Conservation (phyloP, 2,797 vertebrate genomes). For the Phalanger gymnotis region DNA sequence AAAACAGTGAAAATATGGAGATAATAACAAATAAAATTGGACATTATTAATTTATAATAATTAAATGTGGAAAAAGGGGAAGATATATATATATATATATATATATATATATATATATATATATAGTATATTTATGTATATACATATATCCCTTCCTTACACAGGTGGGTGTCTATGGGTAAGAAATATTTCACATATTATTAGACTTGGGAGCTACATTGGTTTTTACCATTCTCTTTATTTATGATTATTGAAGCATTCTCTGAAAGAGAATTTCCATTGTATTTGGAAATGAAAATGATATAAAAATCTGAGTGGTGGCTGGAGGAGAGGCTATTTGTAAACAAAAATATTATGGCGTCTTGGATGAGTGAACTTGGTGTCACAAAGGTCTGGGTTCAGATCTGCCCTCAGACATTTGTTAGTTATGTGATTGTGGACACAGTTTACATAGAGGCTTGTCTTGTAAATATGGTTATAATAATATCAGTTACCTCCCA, state of each 20-base stretch:
- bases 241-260: neutral
- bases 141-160: neutral
- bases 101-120: too few species aligned
- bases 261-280: neutral
- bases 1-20: neutral
- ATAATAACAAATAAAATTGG: neutral
- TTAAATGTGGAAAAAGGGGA: neutral
- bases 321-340: neutral
- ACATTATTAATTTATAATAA: neutral
- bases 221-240: neutral
- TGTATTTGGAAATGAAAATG: neutral
- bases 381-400: neutral
- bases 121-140: too few species aligned
- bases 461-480: neutral
- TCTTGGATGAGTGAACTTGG: neutral
- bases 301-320: neutral
- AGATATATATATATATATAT: too few species aligned
- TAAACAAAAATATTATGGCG: neutral
- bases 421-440: neutral
- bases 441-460: neutral
- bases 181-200: neutral
- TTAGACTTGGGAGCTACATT: neutral
- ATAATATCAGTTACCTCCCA: neutral
- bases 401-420: neutral
- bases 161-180: neutral